A percentile compares a stretch with the other conserved stretches of the same genome.
Conservation (phyloP, 2,113 vertebrate genomes). For the Rissa tridactyla region DNA sequence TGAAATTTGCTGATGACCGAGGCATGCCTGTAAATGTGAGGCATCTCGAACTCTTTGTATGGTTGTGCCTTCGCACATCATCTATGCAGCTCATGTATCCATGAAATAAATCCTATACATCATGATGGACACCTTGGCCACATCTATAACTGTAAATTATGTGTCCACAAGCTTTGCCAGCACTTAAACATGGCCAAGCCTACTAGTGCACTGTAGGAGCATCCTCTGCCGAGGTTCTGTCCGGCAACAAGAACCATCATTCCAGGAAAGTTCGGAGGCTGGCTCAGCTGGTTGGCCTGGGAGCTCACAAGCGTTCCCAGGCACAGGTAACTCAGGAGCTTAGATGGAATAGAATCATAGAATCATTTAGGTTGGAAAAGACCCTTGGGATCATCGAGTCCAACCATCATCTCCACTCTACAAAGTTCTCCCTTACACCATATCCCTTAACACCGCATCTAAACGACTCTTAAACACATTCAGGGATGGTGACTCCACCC, state of each 20-base stretch:
- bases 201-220: neutral
- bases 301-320: neutral
- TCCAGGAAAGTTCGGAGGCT: neutral
- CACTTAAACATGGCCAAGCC: neutral
- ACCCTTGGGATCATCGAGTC: too few relatives aligned
- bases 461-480: too few relatives aligned
- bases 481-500: too few relatives aligned
- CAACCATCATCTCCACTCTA: too few relatives aligned
- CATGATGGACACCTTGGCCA: neutral
- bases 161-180: neutral
- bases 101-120: neutral
- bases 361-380: too few relatives aligned
- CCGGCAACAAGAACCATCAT: rapidly evolving
- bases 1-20: neutral
- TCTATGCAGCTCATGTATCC: rapidly evolving
- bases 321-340: neutral
- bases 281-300: neutral
- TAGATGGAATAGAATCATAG: too few relatives aligned
- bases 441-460: too few relatives aligned
- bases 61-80: neutral
- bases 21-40: neutral
- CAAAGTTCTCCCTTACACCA: too few relatives aligned
- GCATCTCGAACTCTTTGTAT: neutral
- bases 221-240: neutral
- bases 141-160: neutral